Evolutionary conservation across 2,888 invertebrate species (phyloP).

Genomic region (Brachyptera putata): DNA sequence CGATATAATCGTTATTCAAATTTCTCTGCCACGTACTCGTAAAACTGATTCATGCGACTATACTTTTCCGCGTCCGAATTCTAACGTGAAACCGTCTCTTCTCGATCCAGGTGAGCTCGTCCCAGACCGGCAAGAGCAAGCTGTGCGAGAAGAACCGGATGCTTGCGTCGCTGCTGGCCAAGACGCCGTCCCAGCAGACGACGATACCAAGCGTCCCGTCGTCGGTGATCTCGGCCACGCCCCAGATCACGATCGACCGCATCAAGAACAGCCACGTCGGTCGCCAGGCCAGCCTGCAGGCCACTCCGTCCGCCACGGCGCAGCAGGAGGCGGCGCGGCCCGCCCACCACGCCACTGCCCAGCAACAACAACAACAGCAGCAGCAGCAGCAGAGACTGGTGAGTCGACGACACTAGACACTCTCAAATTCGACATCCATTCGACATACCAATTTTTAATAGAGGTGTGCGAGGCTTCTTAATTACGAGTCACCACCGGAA

Average conservation of each 20-base stretch:
- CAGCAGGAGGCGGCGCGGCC: not conserved
- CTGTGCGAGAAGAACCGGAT: slow-evolving; percentile 81
- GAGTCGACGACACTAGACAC: slow-evolving; percentile 37
- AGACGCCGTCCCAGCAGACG: slow-evolving; percentile 63
- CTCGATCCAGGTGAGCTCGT: slow-evolving; percentile 36
- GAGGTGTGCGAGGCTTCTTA: too few species aligned
- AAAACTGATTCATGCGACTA: too few species aligned
- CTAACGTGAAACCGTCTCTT: too few species aligned
- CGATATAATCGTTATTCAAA: too few species aligned
- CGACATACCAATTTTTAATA: too few species aligned
- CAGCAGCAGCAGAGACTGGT: not conserved
- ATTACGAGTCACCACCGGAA: too few species aligned
- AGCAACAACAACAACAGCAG: not conserved
- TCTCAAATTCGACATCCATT: too few species aligned
- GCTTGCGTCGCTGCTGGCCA: slow-evolving; percentile 75
- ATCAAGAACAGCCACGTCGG: not conserved
- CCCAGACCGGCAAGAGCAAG: slow-evolving; percentile 51
- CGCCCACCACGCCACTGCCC: not conserved
- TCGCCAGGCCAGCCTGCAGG: not conserved
- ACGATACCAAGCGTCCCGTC: slow-evolving; percentile 59
- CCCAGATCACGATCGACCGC: slow-evolving; percentile 50
- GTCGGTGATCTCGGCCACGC: slow-evolving; percentile 62
- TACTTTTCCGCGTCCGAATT: too few species aligned
- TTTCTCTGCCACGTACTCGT: too few species aligned
- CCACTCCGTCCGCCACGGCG: not conserved